phyloP scores from a whole-genome alignment of 2,888 invertebrate genomes.

The Cheilosia vernalis region DNA sequence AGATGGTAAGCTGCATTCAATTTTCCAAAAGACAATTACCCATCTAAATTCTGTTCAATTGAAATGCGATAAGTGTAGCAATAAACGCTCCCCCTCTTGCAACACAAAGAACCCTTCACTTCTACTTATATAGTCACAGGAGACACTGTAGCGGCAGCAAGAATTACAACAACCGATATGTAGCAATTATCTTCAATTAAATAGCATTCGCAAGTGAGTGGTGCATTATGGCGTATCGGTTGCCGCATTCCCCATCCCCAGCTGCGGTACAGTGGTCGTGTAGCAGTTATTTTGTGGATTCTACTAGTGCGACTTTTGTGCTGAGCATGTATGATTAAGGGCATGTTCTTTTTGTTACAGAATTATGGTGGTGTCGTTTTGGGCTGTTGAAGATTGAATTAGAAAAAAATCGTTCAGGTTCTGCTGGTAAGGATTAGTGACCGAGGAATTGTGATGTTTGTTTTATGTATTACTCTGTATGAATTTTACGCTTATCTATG shows the following conservation, averaged over 20 bases:
- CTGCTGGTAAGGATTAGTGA: neutral
- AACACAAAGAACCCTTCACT: conserved; percentile 8
- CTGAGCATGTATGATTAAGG: conserved; percentile 8
- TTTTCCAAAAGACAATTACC: neutral
- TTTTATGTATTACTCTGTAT: no score
- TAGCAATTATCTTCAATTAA: conserved; percentile 57
- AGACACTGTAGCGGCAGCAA: conserved; percentile 11
- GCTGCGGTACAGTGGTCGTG: neutral
- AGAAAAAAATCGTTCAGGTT: neutral
- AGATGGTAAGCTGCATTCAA: no score
- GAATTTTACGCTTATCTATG: no score
- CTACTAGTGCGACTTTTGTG: neutral
- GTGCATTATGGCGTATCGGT: conserved; percentile 6
- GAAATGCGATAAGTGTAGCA: conserved; percentile 5
- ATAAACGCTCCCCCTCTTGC: neutral
- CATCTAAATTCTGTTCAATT: neutral
- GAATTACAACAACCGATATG: conserved; percentile 43
- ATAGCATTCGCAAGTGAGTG: conserved; percentile 29
- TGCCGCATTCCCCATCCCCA: conserved; percentile 18
- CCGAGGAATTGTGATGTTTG: no score
- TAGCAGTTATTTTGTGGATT: neutral
- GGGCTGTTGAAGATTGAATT: no score
- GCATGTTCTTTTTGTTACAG: conserved; percentile 1
- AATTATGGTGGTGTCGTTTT: neutral
- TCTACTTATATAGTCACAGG: no score